A percentile compares a stretch with the other conserved stretches of the same genome.
These are phyloP conservation scores for Phaenicophaeus curvirostris DNA, from an alignment of 2,797 vertebrate species.

Conservation along the genomic window DNA sequence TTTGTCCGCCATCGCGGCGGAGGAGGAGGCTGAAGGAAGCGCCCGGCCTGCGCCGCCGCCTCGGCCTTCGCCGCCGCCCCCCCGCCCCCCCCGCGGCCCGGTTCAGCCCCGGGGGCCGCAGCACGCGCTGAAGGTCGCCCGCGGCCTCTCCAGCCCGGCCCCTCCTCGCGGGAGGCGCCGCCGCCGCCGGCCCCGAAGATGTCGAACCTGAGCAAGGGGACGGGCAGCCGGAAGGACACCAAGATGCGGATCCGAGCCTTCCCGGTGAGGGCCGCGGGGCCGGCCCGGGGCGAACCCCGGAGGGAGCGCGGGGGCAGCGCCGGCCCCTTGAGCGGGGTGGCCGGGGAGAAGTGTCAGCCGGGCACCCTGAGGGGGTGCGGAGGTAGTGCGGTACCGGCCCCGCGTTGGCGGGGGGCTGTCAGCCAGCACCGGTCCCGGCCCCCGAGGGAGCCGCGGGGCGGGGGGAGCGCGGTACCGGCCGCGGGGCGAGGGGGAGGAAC, in stretches of 20 bases:
- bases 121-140: neutral
- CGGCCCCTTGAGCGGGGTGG: no score
- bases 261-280: conserved; percentile 84
- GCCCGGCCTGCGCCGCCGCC: conserved; percentile 38
- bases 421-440: no score
- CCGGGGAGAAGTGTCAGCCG: no score
- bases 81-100: neutral
- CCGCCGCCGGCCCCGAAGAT: conserved; percentile 78
- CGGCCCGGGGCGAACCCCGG: neutral
- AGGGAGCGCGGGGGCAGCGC: no score
- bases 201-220: conserved; percentile 97
- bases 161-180: conserved; percentile 61
- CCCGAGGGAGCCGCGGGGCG: no score
- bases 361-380: no score
- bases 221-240: conserved; percentile 96
- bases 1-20: conserved; percentile 91
- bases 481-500: neutral
- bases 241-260: conserved; percentile 99
- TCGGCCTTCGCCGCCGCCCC: conserved; percentile 19
- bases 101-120: neutral
- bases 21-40: conserved; percentile 78
- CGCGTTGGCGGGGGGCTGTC: no score
- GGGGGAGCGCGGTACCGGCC: neutral
- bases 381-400: no score
- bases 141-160: conserved; percentile 35